phyloP scores from a whole-genome alignment of 2,797 vertebrate species.

The Lepilemur septentrionalis region DNA sequence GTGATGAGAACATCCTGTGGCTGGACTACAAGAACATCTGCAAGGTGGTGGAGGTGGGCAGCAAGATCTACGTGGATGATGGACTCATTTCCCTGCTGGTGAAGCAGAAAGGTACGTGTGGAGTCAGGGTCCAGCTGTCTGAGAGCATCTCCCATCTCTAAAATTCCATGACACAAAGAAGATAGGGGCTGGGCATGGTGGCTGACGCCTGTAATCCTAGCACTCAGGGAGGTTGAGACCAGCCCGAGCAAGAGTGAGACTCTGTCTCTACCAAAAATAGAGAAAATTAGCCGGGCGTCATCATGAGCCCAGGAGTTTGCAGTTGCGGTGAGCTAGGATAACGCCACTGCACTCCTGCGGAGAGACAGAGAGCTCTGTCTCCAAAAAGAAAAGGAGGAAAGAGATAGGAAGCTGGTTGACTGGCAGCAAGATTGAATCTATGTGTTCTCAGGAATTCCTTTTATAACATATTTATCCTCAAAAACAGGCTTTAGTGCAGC shows the following conservation, averaged over 20 bases:
- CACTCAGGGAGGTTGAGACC: not conserved
- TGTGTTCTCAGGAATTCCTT: not conserved
- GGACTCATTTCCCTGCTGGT: conserved; percentile 97
- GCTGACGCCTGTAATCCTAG: not conserved
- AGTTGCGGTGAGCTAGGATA: not conserved
- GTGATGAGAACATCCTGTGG: conserved; percentile 92
- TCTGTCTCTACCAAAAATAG: no score
- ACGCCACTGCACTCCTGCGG: no score
- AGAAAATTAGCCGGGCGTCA: no score
- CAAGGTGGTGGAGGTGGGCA: conserved; percentile 93
- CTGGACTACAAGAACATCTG: conserved; percentile 97
- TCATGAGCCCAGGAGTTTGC: not conserved
- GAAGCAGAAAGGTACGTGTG: conserved; percentile 90
- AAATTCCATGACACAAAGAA: not conserved
- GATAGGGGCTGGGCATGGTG: not conserved
- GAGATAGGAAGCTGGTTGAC: not conserved
- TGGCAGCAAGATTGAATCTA: not conserved
- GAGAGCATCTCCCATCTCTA: not conserved
- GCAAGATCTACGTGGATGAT: conserved; percentile 97
- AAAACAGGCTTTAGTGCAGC: not conserved
- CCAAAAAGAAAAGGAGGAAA: not conserved
- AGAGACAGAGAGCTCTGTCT: not conserved
- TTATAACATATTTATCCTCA: not conserved
- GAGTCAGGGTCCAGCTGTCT: accelerated
- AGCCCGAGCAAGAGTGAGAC: no score